phyloP scores from a whole-genome alignment of 2,113 vertebrate genomes.

The Oncorhynchus tshawytscha region DNA sequence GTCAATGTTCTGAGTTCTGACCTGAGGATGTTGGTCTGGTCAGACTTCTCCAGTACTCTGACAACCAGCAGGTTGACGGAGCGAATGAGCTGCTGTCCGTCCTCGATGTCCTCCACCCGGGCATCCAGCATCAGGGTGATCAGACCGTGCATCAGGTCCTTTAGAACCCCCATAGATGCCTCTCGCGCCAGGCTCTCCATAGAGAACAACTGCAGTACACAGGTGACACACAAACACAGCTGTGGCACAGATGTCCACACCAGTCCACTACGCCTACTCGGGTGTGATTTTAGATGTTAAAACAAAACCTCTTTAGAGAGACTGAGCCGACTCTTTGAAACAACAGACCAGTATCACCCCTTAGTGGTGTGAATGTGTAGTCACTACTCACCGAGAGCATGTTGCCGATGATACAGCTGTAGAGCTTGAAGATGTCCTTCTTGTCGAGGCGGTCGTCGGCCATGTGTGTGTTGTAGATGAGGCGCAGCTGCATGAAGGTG shows the following conservation, averaged over 20 bases:
- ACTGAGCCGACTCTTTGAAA: background rate
- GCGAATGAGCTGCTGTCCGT: constrained; percentile 92
- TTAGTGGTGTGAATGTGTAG: background rate
- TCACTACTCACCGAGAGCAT: constrained; percentile 89
- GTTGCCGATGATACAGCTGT: constrained; percentile 98
- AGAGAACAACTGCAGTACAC: constrained; percentile 83
- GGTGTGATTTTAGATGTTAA: too few species aligned
- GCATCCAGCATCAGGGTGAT: constrained; percentile 93
- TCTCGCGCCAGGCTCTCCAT: constrained; percentile 91
- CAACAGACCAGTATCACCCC: background rate
- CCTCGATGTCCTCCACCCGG: constrained; percentile 91
- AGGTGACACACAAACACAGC: background rate
- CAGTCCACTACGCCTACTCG: too few species aligned
- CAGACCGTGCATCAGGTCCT: constrained; percentile 96
- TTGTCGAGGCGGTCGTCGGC: constrained; percentile 94
- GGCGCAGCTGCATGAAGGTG: constrained; percentile 94
- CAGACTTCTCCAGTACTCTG: constrained; percentile 92
- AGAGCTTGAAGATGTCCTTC: constrained; percentile 91
- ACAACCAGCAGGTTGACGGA: constrained; percentile 94
- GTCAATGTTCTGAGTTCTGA: constrained; percentile 34
- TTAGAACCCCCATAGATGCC: constrained; percentile 93
- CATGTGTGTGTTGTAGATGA: constrained; percentile 95
- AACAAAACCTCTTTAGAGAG: too few species aligned
- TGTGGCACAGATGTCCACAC: too few species aligned
- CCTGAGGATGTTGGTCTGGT: constrained; percentile 97